Evolutionary conservation across 1,140 invertebrate species (phyloP), one percentile per base, ranked within the genome.

Genomic region (Palaemon carinicauda): DNA sequence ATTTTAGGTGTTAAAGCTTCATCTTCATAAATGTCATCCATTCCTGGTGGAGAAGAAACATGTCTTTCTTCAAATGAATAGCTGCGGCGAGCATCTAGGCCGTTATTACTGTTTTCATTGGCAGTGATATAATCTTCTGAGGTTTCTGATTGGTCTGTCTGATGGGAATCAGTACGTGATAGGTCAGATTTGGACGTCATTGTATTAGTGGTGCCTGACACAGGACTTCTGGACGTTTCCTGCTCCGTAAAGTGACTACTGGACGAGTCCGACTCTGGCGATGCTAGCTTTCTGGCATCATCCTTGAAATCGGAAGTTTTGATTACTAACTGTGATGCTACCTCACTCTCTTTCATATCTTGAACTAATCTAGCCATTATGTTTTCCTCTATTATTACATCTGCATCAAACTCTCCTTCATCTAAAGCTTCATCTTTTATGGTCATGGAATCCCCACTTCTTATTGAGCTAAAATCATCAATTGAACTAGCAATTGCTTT

Each of bases 81-180:
- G n/a, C 65, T 77, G 15, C 82, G 82, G 21, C 83, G 87, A 17
- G 69, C 53, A 1, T 86, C 82, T n/a, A 69, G 53, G 3, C 51
- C 79, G 27, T 87, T 52, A 17, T 21, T 73, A 77, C 87, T 96
- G 91, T 92, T 91, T 71, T 92, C 92, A 73, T 91, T 92, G 24
- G 96, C 96, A 90, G 96, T 97, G 87, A 96, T 94, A 91, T 97
- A 97, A 90, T 97, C 96, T 90, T 97, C 96, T 31, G 96, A 97
- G 31, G 95, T 96, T 24, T 95, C 96, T 81, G 96, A 96, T 87
- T 94, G 95, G 92, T 97, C 96, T 27, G 96, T 93, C 91, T 96
- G 87, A 74, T 94, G 94, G 19, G 95, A 95, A 92, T 96, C 95
- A 3, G 95, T 95, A 88, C 95, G 90, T 1, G 93, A 93, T 15